Conservation (phyloP, 2,113 vertebrate species). For the Malaclemys terrapin region DNA sequence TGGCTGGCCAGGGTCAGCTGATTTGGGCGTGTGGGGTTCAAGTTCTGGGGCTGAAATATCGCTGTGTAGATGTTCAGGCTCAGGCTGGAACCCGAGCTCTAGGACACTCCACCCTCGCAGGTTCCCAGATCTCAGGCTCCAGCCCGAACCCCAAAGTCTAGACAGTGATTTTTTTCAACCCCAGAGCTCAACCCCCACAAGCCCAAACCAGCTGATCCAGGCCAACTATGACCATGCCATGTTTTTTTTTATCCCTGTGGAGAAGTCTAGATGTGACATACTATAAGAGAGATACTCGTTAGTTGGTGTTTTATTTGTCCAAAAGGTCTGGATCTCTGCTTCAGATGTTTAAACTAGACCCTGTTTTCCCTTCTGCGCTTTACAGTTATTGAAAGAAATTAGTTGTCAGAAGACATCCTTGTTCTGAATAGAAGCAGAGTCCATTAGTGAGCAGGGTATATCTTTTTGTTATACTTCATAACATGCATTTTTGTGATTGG, state of each 20-base stretch:
- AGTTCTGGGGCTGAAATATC: neutral
- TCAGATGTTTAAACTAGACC: neutral
- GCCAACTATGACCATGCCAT: neutral
- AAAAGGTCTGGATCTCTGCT: slow-evolving; percentile 33
- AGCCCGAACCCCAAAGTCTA: neutral
- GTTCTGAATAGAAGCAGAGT: slow-evolving; percentile 52
- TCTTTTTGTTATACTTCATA: slow-evolving; percentile 62
- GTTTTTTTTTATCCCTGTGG: neutral
- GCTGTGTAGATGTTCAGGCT: neutral
- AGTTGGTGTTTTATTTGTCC: slow-evolving; percentile 40
- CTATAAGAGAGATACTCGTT: slow-evolving; percentile 1
- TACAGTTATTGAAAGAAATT: slow-evolving; percentile 27
- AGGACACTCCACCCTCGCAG: neutral
- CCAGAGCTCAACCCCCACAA: neutral
- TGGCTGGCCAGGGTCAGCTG: neutral
- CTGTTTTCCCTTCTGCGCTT: neutral
- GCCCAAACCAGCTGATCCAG: neutral
- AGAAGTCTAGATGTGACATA: neutral
- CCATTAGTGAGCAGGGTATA: slow-evolving; percentile 41
- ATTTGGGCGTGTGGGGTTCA: neutral
- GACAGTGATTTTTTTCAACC: neutral
- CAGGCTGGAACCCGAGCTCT: neutral
- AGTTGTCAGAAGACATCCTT: slow-evolving; percentile 56
- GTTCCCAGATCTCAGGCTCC: neutral
- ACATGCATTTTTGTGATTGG: slow-evolving; percentile 68